phyloP scores from a whole-genome alignment of 2,797 vertebrate species.

The Sebastes itinus region DNA sequence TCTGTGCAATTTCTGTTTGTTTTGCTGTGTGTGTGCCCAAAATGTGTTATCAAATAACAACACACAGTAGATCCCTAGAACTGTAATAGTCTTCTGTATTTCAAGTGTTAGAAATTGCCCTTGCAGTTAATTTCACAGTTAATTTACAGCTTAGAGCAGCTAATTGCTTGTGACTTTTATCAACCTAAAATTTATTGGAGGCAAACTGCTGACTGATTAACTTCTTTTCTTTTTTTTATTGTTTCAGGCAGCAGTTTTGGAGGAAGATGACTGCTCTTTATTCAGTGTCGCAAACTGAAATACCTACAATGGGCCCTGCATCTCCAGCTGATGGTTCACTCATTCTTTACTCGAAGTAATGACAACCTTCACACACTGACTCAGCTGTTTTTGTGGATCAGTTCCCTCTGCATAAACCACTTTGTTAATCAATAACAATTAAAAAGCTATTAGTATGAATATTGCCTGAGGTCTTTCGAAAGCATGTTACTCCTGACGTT shows the following conservation, averaged over 20 bases:
- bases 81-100: slow-evolving; percentile 26
- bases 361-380: slow-evolving; percentile 25
- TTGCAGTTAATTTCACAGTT: slow-evolving; percentile 54
- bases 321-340: slow-evolving; percentile 5
- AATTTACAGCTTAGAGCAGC: slow-evolving; percentile 47
- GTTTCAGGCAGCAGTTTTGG: slow-evolving; percentile 28
- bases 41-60: slow-evolving; percentile 18
- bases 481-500: background rate
- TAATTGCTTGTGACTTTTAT: slow-evolving; percentile 32
- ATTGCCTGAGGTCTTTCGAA: slow-evolving; percentile 14
- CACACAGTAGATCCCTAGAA: slow-evolving; percentile 14
- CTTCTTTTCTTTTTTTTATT: background rate
- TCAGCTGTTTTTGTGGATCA: slow-evolving; percentile 31
- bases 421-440: slow-evolving; percentile 50
- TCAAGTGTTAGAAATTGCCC: slow-evolving; percentile 32
- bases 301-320: background rate
- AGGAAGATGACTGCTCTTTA: slow-evolving; percentile 5
- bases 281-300: slow-evolving; percentile 18
- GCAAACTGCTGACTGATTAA: slow-evolving; percentile 17
- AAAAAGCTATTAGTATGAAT: slow-evolving; percentile 43
- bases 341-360: slow-evolving; percentile 4
- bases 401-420: slow-evolving; percentile 9
- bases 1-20: slow-evolving; percentile 10
- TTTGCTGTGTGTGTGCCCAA: background rate
- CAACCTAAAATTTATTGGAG: background rate